These are phyloP conservation scores for Gavialis gangeticus DNA, from an alignment of 2,113 vertebrate genomes.

Conservation along the genomic window DNA sequence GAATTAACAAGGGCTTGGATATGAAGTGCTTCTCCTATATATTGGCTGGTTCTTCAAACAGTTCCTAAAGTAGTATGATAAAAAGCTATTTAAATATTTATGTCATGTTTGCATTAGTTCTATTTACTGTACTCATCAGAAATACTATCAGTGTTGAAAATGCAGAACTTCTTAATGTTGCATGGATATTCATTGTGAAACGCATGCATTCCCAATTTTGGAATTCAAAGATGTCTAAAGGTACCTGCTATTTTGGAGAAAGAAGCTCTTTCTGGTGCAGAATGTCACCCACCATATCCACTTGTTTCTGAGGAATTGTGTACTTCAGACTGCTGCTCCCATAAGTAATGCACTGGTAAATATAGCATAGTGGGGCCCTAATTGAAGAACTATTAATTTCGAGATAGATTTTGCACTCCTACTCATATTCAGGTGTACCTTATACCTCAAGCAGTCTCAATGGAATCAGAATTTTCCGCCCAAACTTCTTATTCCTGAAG, in stretches of 20 bases:
- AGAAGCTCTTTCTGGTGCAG: background rate
- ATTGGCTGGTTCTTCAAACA: constrained; percentile 68
- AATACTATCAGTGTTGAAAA: constrained; percentile 52
- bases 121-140: constrained; percentile 45
- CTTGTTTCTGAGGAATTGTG: background rate
- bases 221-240: background rate
- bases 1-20: constrained; percentile 53
- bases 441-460: background rate
- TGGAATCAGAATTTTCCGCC: background rate
- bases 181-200: constrained; percentile 13
- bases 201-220: constrained; percentile 1
- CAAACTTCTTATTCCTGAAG: background rate
- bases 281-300: constrained; percentile 11
- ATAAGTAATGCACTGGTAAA: too few species aligned
- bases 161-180: background rate
- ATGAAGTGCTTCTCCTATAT: constrained; percentile 19
- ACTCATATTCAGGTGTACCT: background rate
- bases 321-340: background rate
- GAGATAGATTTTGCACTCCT: background rate
- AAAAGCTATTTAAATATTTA: constrained; percentile 69
- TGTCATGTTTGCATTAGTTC: constrained; percentile 52
- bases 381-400: background rate
- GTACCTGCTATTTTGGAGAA: background rate
- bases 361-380: background rate
- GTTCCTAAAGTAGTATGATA: constrained; percentile 54